These are phyloP conservation scores for Lasioglossum figueresi DNA, from an alignment of 2,888 invertebrate species.

Conservation along the genomic window DNA sequence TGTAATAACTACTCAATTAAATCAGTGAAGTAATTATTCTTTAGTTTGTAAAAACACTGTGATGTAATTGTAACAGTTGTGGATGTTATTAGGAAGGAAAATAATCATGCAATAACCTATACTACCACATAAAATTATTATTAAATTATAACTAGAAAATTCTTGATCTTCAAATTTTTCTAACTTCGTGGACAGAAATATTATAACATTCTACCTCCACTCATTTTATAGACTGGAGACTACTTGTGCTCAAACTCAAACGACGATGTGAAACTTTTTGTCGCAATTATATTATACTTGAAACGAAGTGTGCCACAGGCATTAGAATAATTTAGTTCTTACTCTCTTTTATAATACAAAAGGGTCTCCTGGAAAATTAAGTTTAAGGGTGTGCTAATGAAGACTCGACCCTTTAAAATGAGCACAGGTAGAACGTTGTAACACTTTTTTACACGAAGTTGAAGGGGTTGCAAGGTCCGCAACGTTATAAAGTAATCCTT, in stretches of 20 bases:
- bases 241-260: not conserved
- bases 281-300: not conserved
- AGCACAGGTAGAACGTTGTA: not conserved
- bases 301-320: not conserved
- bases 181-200: not conserved
- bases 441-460: not conserved
- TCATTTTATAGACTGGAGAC: not conserved
- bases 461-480: not conserved
- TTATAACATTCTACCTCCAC: not conserved
- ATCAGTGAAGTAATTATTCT: not conserved
- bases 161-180: not conserved
- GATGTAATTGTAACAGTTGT: not conserved
- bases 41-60: not conserved
- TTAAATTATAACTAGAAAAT: not conserved
- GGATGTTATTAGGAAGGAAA: not conserved
- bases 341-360: not conserved
- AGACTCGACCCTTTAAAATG: not conserved
- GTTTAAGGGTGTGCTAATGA: not conserved
- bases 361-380: not conserved
- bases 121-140: not conserved
- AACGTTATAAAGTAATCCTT: not conserved
- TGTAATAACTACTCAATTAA: not conserved
- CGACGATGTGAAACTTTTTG: not conserved
- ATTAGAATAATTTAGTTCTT: not conserved
- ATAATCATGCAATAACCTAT: not conserved